Evolutionary conservation across 1,140 invertebrate species (phyloP).

Genomic region (Zaprionus inermis): DNA sequence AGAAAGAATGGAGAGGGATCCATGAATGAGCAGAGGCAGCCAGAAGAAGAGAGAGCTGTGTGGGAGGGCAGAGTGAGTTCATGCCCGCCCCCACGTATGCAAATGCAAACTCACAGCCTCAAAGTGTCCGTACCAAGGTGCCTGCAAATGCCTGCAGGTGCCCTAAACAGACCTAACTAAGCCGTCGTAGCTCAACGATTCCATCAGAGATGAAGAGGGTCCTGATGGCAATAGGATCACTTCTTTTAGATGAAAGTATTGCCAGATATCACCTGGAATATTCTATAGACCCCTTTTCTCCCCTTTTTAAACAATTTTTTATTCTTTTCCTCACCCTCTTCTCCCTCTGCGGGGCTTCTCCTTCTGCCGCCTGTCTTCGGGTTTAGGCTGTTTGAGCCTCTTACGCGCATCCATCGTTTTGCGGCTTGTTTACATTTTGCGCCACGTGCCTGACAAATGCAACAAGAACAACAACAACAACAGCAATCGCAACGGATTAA

Average conservation of each 20-base stretch:
- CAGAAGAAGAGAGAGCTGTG: background rate
- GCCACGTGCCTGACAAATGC: conserved; percentile 65
- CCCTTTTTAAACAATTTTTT: background rate
- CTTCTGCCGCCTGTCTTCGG: background rate
- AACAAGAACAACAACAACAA: conserved; percentile 43
- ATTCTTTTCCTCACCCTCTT: background rate
- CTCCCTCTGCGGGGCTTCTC: background rate
- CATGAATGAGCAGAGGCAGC: background rate
- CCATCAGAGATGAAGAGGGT: background rate
- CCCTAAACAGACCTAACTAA: conserved; percentile 7
- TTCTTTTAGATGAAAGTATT: too few species aligned
- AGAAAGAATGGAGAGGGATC: background rate
- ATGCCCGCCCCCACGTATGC: background rate
- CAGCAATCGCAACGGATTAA: conserved; percentile 15
- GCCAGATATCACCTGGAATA: too few species aligned
- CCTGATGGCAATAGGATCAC: too few species aligned
- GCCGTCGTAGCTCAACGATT: conserved; percentile 4
- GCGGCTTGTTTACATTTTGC: conserved; percentile 76
- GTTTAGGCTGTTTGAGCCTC: conserved; percentile 31
- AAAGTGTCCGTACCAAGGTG: conserved; percentile 42
- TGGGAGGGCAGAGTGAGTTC: too few species aligned
- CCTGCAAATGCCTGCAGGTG: too few species aligned
- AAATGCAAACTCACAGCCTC: conserved; percentile 37
- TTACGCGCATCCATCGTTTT: conserved; percentile 46
- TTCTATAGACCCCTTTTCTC: too few species aligned